These are phyloP conservation scores for Epinephelus moara DNA, from an alignment of 2,113 vertebrate species.

Conservation along the genomic window DNA sequence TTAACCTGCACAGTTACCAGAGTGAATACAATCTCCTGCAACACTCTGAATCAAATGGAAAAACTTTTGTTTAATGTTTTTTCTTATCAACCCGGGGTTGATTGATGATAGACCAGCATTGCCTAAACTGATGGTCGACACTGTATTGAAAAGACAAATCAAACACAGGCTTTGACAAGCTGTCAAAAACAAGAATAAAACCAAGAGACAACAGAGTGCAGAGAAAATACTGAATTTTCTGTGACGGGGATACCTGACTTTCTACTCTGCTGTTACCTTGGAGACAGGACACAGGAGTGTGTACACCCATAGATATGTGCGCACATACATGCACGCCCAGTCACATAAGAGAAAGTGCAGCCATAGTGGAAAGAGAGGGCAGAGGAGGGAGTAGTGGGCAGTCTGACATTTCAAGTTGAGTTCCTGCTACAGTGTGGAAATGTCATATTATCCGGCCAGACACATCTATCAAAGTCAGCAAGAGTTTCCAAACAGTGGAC, in stretches of 20 bases:
- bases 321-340: conserved; percentile 26
- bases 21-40: conserved; percentile 14
- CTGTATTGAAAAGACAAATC: conserved; percentile 26
- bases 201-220: not conserved
- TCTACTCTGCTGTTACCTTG: conserved; percentile 58
- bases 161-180: conserved; percentile 28
- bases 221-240: conserved; percentile 34
- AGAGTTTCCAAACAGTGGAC: conserved; percentile 58
- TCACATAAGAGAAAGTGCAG: conserved; percentile 45
- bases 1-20: conserved; percentile 21
- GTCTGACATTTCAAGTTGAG: conserved; percentile 79
- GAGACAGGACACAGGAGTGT: conserved; percentile 39
- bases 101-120: conserved; percentile 14
- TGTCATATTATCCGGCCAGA: conserved; percentile 71
- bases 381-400: conserved; percentile 42
- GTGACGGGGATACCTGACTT: conserved; percentile 21
- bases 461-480: conserved; percentile 74
- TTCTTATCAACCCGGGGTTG: conserved; percentile 1
- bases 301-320: conserved; percentile 9
- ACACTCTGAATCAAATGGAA: conserved; percentile 15
- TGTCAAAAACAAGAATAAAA: conserved; percentile 10
- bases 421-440: conserved; percentile 65
- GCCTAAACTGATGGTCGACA: conserved; percentile 21
- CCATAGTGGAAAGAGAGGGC: conserved; percentile 47
- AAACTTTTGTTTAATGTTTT: not conserved